A percentile compares a stretch with the other conserved stretches of the same genome.
These are phyloP conservation scores for Etheostoma spectabile DNA, from an alignment of 2,113 vertebrate genomes.

Conservation along the genomic window DNA sequence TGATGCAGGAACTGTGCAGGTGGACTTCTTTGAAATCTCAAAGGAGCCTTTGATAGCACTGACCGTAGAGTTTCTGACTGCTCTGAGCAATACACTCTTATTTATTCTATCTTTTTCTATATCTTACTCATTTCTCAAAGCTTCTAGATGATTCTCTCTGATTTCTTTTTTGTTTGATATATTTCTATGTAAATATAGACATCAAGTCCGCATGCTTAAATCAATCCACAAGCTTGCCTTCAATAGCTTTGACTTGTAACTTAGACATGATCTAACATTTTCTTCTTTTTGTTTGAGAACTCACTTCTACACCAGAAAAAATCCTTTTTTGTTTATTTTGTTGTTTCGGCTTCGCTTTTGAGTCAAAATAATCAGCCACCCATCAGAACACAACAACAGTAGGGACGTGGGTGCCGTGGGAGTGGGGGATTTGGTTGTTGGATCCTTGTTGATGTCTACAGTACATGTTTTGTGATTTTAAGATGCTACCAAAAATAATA, in stretches of 20 bases:
- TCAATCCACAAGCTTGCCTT: background rate
- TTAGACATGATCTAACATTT: background rate
- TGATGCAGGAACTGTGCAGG: background rate
- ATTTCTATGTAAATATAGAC: background rate
- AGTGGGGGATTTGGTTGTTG: constrained; percentile 16
- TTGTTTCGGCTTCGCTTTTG: constrained; percentile 17
- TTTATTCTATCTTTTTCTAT: background rate
- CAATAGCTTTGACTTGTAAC: background rate
- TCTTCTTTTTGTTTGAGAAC: background rate
- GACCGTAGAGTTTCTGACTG: background rate
- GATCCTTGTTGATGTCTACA: too few relatives aligned
- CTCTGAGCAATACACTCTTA: background rate
- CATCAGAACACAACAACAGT: background rate
- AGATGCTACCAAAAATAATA: constrained; percentile 22
- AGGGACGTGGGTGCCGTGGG: constrained; percentile 6
- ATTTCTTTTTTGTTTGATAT: background rate
- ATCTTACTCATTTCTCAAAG: constrained; percentile 2
- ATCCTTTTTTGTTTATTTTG: background rate
- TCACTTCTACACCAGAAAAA: background rate
- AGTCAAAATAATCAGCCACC: constrained; percentile 30
- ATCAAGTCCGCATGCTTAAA: constrained; percentile 3
- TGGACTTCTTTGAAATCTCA: constrained; percentile 12
- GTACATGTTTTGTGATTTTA: background rate
- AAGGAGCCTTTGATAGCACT: constrained; percentile 22
- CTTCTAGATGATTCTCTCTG: background rate